phyloP scores from a whole-genome alignment of 2,888 invertebrate species.

The Argyresthia goedartella region DNA sequence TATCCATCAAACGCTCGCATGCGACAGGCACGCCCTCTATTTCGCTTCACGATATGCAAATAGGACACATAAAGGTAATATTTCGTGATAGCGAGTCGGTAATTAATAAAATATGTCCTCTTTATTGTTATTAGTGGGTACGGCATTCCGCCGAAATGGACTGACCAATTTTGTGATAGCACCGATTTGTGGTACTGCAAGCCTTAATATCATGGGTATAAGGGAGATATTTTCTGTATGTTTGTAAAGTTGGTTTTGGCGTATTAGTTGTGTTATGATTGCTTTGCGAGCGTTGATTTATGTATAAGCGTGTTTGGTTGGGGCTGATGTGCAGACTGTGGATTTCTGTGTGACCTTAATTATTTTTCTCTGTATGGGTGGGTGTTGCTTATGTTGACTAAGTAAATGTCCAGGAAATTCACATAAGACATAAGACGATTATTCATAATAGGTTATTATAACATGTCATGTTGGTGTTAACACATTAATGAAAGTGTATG shows the following conservation, averaged over 20 bases:
- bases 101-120: conserved; percentile 68
- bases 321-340: neutral
- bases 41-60: conserved; percentile 59
- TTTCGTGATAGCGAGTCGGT: conserved; percentile 59
- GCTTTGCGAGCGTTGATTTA: conserved; percentile 41
- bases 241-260: conserved; percentile 16
- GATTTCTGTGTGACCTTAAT: neutral
- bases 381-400: no score
- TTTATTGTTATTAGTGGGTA: conserved; percentile 16
- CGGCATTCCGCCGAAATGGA: conserved; percentile 5
- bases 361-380: neutral
- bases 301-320: conserved; percentile 17
- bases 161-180: neutral
- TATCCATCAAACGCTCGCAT: conserved; percentile 14
- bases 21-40: conserved; percentile 42
- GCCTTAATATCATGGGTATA: neutral
- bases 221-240: neutral
- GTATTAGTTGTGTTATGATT: conserved; percentile 36
- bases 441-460: no score
- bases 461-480: no score
- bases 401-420: no score
- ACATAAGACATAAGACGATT: no score
- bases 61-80: conserved; percentile 56
- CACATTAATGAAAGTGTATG: no score
- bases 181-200: neutral